These are phyloP conservation scores for Horisme vitalbata DNA, from an alignment of 2,888 invertebrate genomes.

Conservation along the genomic window DNA sequence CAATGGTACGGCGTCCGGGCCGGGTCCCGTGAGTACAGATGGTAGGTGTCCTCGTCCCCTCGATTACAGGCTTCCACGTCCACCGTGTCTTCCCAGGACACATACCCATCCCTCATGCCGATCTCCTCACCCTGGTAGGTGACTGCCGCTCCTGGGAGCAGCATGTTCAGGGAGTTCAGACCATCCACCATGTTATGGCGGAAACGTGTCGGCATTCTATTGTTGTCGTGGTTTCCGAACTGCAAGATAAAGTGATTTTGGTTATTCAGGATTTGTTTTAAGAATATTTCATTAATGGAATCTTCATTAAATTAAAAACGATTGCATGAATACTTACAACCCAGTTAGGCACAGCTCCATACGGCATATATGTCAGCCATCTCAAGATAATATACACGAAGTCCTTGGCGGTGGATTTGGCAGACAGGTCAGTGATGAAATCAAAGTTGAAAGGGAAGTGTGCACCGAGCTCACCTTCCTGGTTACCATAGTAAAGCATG, in stretches of 20 bases:
- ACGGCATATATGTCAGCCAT: constrained; percentile 84
- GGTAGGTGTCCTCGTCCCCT: constrained; percentile 78
- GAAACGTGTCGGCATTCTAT: constrained; percentile 84
- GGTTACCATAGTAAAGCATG: constrained; percentile 85
- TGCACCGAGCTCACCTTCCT: constrained; percentile 64
- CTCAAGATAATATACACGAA: constrained; percentile 74
- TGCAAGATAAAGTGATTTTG: too few species aligned
- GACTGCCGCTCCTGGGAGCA: constrained; percentile 90
- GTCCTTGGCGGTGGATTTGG: constrained; percentile 69
- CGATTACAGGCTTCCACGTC: constrained; percentile 82
- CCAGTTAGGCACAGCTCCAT: constrained; percentile 84
- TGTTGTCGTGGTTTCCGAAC: constrained; percentile 88
- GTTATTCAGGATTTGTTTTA: too few species aligned
- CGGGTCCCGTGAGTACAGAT: constrained; percentile 82
- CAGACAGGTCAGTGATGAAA: constrained; percentile 76
- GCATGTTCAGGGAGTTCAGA: constrained; percentile 86
- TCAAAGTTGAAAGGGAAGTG: constrained; percentile 87
- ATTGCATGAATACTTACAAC: constrained; percentile 70
- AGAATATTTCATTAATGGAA: too few species aligned
- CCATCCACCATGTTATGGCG: constrained; percentile 86
- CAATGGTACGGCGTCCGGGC: constrained; percentile 87
- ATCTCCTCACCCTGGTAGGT: constrained; percentile 93
- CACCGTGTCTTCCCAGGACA: constrained; percentile 82
- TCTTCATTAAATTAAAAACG: background rate
- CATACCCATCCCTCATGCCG: constrained; percentile 85